Percentiles rank a stretch among this genome's conserved stretches.
Conservation (phyloP, 2,113 vertebrate species). For the Oryzias melastigma region DNA sequence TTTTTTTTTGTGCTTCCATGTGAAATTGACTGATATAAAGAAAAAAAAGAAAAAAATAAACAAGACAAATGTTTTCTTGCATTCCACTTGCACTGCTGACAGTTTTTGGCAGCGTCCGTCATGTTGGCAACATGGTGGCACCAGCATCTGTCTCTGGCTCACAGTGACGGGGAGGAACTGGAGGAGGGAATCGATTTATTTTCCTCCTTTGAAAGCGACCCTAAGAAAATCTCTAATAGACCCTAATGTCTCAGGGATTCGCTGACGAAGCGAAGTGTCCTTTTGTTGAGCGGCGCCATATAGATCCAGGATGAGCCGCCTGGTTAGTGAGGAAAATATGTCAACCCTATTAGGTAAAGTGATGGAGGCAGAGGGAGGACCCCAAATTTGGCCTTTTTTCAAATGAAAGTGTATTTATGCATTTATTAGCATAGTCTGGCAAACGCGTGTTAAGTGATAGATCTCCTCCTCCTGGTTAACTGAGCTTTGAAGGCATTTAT, state of each 20-base stretch:
- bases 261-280: slow-evolving; percentile 5
- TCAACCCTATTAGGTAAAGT: neutral
- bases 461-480: slow-evolving; percentile 45
- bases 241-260: slow-evolving; percentile 5
- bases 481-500: slow-evolving; percentile 45
- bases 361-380: slow-evolving; percentile 21
- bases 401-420: slow-evolving; percentile 57
- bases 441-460: slow-evolving; percentile 34
- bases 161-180: slow-evolving; percentile 32
- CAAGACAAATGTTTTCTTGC: slow-evolving; percentile 27
- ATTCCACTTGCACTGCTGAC: slow-evolving; percentile 42
- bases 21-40: too few relatives aligned
- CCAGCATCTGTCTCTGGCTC: slow-evolving; percentile 63
- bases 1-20: too few relatives aligned
- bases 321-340: slow-evolving; percentile 5
- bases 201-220: slow-evolving; percentile 28
- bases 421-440: slow-evolving; percentile 46
- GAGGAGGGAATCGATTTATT: slow-evolving; percentile 37
- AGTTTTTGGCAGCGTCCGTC: slow-evolving; percentile 51
- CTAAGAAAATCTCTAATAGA: slow-evolving; percentile 16
- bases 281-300: slow-evolving; percentile 10
- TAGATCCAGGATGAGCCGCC: neutral
- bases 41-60: neutral
- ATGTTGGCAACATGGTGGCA: slow-evolving; percentile 53
- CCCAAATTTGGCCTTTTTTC: slow-evolving; percentile 52